Base-by-base conservation (phyloP, 2,113 vertebrate species). In the Archilochus colubris region DNA sequence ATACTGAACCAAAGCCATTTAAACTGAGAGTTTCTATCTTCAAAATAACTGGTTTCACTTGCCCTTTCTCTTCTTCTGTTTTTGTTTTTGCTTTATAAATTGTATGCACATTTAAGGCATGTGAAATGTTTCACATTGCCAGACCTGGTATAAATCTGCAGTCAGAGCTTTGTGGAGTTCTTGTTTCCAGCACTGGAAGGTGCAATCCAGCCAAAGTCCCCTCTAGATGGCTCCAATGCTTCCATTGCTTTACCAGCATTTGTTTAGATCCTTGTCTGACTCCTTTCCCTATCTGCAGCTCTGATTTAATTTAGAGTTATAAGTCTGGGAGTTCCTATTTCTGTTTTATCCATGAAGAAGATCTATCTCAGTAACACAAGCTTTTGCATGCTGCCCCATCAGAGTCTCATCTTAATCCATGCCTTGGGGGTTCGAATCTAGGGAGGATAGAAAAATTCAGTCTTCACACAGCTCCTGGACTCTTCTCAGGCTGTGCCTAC, bases 321-420 rank as follows among this genome's bases (percentile, higher is more conserved):
- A 84, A 76, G 77, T 86, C 63, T 79, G 79, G 59, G 94, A 33
- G 80, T 84, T 95, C 48, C 57, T 84, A 3, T 81, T 83, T 53
- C 75, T 83, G 89, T 93, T 93, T 95, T 86, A 95, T 94, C 82
- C 85, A 61, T 0, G 27, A 50, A 94, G 88, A 64, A 94, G 91
- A 96, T 95, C 88, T 90, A 17, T 86, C 69, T 85, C 68, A 88
- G 51, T 86, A 93, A 90, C 78, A 74, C 95, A 96, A 91, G 95
- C 89, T 96, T 95, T 96, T 95, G 89, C 95, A 90, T 95, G 96
- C 93, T 94, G 48, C 85, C 61, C 80, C 76, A 90, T 92, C 91
- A 93, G 13, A 68, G 72, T 95, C 93, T 96, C 91, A 83, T 95
- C 88, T 93, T 90, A 88, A 95, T 93, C 93, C 95, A 91, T 95